Conservation (phyloP, 2,113 vertebrate species). For the Nycticorax nycticorax region DNA sequence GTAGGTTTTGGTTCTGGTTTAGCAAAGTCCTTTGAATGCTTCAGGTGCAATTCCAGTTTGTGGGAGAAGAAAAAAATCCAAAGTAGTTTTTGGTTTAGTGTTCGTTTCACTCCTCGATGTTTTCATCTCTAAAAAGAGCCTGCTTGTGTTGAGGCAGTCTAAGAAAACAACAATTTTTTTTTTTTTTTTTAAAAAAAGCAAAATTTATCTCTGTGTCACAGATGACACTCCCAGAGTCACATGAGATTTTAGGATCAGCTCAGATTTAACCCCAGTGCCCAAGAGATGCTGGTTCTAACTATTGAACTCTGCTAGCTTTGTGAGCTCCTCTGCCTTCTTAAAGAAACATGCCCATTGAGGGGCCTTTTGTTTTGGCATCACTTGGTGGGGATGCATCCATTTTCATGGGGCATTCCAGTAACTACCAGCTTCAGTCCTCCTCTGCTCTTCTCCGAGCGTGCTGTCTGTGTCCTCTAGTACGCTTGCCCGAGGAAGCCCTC, state of each 20-base stretch:
- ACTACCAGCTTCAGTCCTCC: not conserved
- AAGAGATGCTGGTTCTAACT: not conserved
- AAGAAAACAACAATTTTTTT: not conserved
- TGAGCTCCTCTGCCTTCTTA: not conserved
- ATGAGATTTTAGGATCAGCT: not conserved
- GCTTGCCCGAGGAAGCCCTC: not conserved
- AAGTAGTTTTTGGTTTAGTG: not conserved
- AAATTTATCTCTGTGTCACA: not conserved
- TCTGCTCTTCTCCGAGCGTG: not conserved
- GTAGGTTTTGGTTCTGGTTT: not conserved
- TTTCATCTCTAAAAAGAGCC: not conserved
- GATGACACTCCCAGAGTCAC: not conserved
- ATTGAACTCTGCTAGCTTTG: not conserved
- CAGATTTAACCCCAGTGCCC: not conserved
- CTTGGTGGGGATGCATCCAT: not conserved
- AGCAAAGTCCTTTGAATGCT: not conserved
- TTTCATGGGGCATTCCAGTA: not conserved
- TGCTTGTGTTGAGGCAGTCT: not conserved
- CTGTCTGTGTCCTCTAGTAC: not conserved
- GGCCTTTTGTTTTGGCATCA: not conserved
- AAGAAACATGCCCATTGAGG: not conserved
- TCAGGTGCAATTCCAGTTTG: not conserved
- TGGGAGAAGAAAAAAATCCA: not conserved
- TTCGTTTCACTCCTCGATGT: not conserved
- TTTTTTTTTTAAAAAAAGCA: not conserved